Conservation (phyloP, 2,888 invertebrate genomes). For the Microplitis deprimator region DNA sequence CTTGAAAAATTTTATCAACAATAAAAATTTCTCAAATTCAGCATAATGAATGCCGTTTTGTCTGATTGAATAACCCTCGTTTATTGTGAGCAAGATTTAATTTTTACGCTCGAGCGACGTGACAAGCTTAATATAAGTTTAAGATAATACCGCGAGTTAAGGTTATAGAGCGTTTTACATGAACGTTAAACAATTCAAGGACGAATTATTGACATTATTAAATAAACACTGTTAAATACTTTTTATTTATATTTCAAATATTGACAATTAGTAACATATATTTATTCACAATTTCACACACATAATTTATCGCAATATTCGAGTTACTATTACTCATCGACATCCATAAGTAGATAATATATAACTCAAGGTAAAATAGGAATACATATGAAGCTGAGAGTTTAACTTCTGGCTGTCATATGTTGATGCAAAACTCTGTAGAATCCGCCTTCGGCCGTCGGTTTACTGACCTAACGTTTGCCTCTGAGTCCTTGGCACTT, state of each 20-base stretch:
- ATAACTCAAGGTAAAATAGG: neutral
- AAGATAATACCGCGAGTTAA: neutral
- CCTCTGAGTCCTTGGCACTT: constrained; percentile 53
- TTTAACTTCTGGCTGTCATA: constrained; percentile 34
- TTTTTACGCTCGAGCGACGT: neutral
- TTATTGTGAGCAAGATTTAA: neutral
- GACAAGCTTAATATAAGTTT: neutral
- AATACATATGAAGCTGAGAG: neutral
- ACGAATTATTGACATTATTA: neutral
- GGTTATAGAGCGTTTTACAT: neutral
- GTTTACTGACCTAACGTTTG: constrained; percentile 60
- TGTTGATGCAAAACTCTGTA: constrained; percentile 20
- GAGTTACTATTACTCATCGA: neutral
- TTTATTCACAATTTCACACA: neutral
- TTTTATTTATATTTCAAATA: neutral
- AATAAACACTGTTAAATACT: neutral
- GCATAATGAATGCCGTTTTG: neutral
- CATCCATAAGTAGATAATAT: neutral
- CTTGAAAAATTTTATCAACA: neutral
- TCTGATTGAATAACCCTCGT: neutral
- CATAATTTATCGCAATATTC: neutral
- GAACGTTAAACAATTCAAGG: neutral
- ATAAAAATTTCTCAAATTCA: neutral
- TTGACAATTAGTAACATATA: neutral
- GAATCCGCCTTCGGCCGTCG: constrained; percentile 35